phyloP scores from a whole-genome alignment of 1,140 invertebrate genomes.

The Wiebesia pumilae region DNA sequence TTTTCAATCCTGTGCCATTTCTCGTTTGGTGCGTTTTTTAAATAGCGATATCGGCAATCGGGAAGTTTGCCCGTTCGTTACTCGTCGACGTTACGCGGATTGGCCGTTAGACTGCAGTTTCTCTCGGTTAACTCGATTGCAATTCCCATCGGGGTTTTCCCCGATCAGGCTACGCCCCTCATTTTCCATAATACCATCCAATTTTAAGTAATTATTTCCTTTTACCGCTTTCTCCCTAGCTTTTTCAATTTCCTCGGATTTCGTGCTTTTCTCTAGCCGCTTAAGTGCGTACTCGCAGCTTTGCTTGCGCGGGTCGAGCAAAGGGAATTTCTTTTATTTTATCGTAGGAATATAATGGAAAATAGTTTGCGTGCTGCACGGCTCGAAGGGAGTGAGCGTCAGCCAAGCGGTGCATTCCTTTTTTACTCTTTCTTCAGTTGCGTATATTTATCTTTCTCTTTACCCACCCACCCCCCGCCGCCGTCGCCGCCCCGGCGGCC shows the following conservation, averaged over 20 bases:
- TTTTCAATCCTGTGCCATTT: neutral
- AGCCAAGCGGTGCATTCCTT: slow-evolving; percentile 56
- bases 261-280: too few relatives aligned
- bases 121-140: too few relatives aligned
- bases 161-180: too few relatives aligned
- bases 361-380: slow-evolving; percentile 61
- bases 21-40: neutral
- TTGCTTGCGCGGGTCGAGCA: neutral
- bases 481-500: too few relatives aligned
- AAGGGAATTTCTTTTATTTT: slow-evolving; percentile 65
- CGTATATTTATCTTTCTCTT: slow-evolving; percentile 16
- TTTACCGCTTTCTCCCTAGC: neutral
- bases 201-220: neutral
- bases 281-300: neutral
- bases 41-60: neutral
- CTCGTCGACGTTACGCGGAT: too few relatives aligned
- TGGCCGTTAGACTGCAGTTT: too few relatives aligned
- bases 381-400: slow-evolving; percentile 44
- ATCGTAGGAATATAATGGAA: slow-evolving; percentile 63
- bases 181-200: too few relatives aligned
- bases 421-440: slow-evolving; percentile 30
- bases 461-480: neutral
- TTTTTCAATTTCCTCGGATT: too few relatives aligned
- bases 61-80: neutral
- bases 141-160: too few relatives aligned